These are phyloP conservation scores for Ochotona princeps DNA, from an alignment of 2,113 vertebrate genomes.

Conservation along the genomic window DNA sequence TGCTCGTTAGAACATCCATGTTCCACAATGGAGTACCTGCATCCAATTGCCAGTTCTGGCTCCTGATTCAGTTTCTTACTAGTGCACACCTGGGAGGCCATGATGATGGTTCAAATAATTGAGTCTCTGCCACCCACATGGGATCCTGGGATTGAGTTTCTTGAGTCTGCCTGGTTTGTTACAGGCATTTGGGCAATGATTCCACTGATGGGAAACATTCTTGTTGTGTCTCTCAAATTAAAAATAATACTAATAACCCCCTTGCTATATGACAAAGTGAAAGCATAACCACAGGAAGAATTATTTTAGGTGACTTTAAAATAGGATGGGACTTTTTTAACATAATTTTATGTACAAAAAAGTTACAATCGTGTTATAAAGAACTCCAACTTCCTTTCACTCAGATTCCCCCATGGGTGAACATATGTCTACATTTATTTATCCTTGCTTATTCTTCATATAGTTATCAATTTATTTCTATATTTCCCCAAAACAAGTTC, in stretches of 20 bases:
- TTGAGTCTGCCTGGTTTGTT: too few relatives aligned
- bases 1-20: too few relatives aligned
- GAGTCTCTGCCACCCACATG: too few relatives aligned
- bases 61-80: too few relatives aligned
- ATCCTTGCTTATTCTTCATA: not conserved
- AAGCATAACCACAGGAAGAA: constrained; percentile 35
- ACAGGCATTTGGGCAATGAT: too few relatives aligned
- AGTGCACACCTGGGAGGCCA: too few relatives aligned
- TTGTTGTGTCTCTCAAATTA: too few relatives aligned
- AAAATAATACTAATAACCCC: constrained; percentile 56
- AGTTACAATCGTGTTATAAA: not conserved
- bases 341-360: constrained; percentile 53
- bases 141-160: too few relatives aligned
- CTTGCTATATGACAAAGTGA: constrained; percentile 31
- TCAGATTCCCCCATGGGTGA: not conserved
- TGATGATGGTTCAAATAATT: too few relatives aligned
- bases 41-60: too few relatives aligned
- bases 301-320: constrained; percentile 59
- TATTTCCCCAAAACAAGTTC: constrained; percentile 32
- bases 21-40: too few relatives aligned
- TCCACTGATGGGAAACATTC: too few relatives aligned
- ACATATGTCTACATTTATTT: constrained; percentile 11
- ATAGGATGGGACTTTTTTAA: not conserved
- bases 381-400: not conserved
- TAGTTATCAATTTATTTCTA: not conserved